Base-by-base conservation (phyloP, 2,797 vertebrate genomes). In the Tragelaphus eurycerus region DNA sequence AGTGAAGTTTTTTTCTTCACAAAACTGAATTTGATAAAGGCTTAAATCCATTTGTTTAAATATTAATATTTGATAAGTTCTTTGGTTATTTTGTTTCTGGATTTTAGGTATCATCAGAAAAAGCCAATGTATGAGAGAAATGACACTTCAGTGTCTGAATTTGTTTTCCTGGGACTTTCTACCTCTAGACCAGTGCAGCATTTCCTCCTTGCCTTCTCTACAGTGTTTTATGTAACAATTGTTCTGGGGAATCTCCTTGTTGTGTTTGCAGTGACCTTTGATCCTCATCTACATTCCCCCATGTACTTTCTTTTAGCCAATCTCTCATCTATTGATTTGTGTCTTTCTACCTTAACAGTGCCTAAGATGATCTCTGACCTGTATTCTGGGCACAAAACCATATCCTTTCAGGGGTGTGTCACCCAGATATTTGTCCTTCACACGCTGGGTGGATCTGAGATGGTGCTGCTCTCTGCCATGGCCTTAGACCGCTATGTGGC, bases 361-460 rank as follows among this genome's bases (percentile, higher is more conserved):
- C 95, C 84, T 62, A 90, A 95, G 71, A 91, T 86, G 90, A 97
- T 97, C 82, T 97, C 4, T 97, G 83, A 94, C 31, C 27, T 97
- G 6, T 67, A 52, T 10, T 89, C 83, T 74, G 91, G 82, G 8
- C 19, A 96, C 6, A 97, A 46, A 43, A 94, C 48, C 46, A 97
- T 97, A 86, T 95, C 96, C n/a, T 95, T 97, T 34, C 54, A 94
- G 31, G 89, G n/a, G 0, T 98, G 86, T 64, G 46, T 98, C 25
- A 52, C 64, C 34, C 96, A 97, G 50, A 96, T 97, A 57, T 97
- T 96, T 95, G 19, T 59, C 11, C 85, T 96, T 46, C 96, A 96
- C 3, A 46, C 87, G 2, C 48, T 96, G 6, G 91, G 93, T 57
- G 89, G 78, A 13, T 96, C 87, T 62, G 97, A 97, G 91, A 97